Conservation (phyloP, 1,140 invertebrate genomes). For the Phymorhynchus buccinoides region DNA sequence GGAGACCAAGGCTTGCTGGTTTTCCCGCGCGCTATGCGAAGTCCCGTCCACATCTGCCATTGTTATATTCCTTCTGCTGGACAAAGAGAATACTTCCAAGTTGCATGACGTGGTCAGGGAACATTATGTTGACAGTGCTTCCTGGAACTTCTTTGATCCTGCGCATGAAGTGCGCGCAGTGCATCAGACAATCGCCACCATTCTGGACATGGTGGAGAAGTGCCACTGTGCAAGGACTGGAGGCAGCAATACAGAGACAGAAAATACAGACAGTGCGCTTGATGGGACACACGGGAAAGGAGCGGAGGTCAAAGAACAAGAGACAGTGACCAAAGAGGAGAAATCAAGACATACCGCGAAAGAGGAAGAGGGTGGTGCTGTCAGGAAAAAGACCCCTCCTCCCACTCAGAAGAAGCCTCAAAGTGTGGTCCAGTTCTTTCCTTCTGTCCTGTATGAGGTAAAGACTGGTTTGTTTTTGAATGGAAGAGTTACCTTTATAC, state of each 20-base stretch:
- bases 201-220: constrained; percentile 38
- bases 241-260: background rate
- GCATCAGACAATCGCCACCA: constrained; percentile 21
- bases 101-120: background rate
- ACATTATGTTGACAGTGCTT: background rate
- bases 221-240: background rate
- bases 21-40: background rate
- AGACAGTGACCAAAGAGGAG: background rate
- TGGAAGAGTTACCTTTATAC: no score
- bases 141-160: constrained; percentile 10
- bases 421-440: constrained; percentile 31
- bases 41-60: background rate
- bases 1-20: constrained; percentile 22
- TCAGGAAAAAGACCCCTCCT: background rate
- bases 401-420: background rate
- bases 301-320: background rate
- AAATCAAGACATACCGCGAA: background rate
- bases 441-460: constrained; percentile 39
- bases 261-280: background rate
- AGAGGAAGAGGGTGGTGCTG: background rate
- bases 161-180: background rate
- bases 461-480: background rate
- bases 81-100: background rate
- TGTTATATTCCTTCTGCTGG: background rate
- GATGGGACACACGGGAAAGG: no score